Evolutionary conservation across 2,113 vertebrate species (phyloP).

Genomic region (Felis catus): DNA sequence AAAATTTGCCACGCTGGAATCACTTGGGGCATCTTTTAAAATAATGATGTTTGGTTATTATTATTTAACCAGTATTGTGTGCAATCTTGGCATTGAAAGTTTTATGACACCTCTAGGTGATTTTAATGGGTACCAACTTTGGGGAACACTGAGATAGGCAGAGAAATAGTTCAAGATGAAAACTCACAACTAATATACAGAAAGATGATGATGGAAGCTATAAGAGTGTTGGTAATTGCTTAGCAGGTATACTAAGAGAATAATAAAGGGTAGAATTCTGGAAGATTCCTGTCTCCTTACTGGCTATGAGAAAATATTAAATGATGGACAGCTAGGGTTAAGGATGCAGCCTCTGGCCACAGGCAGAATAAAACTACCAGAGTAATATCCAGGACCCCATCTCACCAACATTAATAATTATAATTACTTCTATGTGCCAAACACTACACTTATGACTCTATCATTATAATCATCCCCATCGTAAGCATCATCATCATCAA

Average conservation of each 20-base stretch:
- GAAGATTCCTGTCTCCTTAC: not conserved
- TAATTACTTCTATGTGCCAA: not conserved
- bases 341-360: not conserved
- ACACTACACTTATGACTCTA: not conserved
- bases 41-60: not conserved
- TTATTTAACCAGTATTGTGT: not conserved
- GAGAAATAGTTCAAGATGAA: constrained; percentile 28
- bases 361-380: not conserved
- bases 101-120: not conserved
- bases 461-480: not conserved
- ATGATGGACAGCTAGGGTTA: not conserved
- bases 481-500: not conserved
- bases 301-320: not conserved
- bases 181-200: not conserved
- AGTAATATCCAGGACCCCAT: not conserved
- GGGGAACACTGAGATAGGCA: not conserved
- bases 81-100: not conserved
- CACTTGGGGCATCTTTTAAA: not conserved
- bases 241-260: not conserved
- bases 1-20: not conserved
- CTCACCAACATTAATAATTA: constrained; percentile 22
- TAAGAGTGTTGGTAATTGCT: not conserved
- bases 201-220: not conserved
- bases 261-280: not conserved
- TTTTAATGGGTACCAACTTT: not conserved